Base-by-base conservation (phyloP, 2,113 vertebrate species). In the Sciurus niger region DNA sequence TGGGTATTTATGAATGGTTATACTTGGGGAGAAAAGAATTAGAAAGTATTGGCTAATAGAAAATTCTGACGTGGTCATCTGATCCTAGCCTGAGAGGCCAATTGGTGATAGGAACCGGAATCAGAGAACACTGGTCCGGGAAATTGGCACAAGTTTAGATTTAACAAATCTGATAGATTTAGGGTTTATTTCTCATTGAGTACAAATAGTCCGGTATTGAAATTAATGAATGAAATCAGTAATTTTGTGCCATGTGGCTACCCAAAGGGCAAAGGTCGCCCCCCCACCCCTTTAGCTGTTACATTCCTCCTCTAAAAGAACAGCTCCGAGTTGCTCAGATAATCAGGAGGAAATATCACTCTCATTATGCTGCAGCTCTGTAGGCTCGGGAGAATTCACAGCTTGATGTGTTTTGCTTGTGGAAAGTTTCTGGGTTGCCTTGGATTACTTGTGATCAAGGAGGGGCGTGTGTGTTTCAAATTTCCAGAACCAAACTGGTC, bases 11-110 rank as follows among this genome's bases (percentile, higher is more conserved):
- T 20, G 34, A 37, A 14, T 85, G 32, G 34, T 40, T 89, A 74
- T 67, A 11, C 37, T 92, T 80, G 73, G 77, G 51, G 53, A 17
- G 40, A 79, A 73, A 43, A 80, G 63, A 89, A 79, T 82, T 76
- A 67, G 34, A 72, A 65, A 37, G 32, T 30, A 22, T 40, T 88
- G 20, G 24, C n/a, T 80, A 65, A 43, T 28, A 90, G 51, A 78
- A 94, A 97, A 96, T 96, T 80, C 80, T 96, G 93, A 95, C 94
- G 65, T 97, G 96, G 95, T 97, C 92, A 96, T 88, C 95, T 92
- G 95, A 76, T 96, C 95, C 90, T 97, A 96, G 96, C 89, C 96
- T 97, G 97, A 96, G 67, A 97, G 95, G 85, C 93, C 93, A 90
- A 82, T 95, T 68, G 93, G 95, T 96, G 95, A 94, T 94, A 94